phyloP scores from a whole-genome alignment of 2,888 invertebrate species.

The Hoplodrina blanda region DNA sequence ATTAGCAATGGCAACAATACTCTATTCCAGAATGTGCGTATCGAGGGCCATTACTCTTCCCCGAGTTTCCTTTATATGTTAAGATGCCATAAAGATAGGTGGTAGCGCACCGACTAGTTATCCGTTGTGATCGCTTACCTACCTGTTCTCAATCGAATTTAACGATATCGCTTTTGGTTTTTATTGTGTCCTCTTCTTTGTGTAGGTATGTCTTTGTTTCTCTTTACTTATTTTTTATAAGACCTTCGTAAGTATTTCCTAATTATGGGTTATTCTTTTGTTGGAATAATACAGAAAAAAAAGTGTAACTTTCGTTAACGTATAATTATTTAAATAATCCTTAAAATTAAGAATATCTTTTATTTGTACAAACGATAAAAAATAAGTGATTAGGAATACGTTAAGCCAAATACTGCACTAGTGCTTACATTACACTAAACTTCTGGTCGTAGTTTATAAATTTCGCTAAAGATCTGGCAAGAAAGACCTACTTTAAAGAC shows the following conservation, averaged over 20 bases:
- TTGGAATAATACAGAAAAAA: background rate
- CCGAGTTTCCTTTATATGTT: conserved; percentile 86
- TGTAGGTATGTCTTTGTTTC: conserved; percentile 39
- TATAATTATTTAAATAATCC: conserved; percentile 21
- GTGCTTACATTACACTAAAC: conserved; percentile 1
- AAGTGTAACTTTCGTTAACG: background rate
- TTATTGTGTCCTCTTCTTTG: conserved; percentile 60
- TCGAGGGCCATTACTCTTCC: conserved; percentile 85
- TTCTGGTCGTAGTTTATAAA: background rate
- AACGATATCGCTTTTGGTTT: conserved; percentile 73
- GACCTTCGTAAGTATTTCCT: background rate
- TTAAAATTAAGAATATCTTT: conserved; percentile 29
- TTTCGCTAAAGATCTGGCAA: conserved; percentile 8
- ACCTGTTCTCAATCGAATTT: conserved; percentile 81
- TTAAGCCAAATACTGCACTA: background rate
- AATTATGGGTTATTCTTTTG: background rate
- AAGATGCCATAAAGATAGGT: conserved; percentile 87
- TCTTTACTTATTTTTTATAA: conserved; percentile 25
- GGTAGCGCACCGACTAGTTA: conserved; percentile 77
- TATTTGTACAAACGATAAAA: conserved; percentile 36
- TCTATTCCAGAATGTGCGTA: conserved; percentile 84
- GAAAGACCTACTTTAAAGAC: conserved; percentile 1
- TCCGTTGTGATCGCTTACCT: conserved; percentile 81
- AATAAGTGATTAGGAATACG: conserved; percentile 17
- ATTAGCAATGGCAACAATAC: conserved; percentile 81